Conservation (phyloP, 2,113 vertebrate genomes). For the Desmodus rotundus region DNA sequence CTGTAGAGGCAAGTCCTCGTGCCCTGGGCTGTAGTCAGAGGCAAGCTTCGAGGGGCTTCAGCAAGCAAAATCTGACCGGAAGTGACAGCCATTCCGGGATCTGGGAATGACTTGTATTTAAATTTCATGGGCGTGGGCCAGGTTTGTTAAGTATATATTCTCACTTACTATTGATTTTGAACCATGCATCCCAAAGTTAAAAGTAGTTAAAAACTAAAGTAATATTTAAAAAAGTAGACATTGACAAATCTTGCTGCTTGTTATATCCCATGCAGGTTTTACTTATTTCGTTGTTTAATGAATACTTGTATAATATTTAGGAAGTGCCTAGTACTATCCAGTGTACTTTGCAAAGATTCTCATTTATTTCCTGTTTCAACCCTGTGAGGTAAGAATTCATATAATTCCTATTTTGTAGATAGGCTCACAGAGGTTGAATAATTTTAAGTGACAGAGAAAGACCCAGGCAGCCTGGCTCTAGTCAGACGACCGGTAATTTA, state of each 20-base stretch:
- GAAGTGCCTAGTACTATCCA: neutral
- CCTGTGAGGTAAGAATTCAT: neutral
- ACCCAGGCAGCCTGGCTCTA: neutral
- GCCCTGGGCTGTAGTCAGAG: neutral
- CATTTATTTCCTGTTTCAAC: neutral
- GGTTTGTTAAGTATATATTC: neutral
- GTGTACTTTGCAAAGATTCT: neutral
- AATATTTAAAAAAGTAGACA: neutral
- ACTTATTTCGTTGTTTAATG: neutral
- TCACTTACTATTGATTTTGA: conserved; percentile 20
- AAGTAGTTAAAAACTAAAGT: neutral
- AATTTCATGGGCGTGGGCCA: neutral
- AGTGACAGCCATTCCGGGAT: neutral
- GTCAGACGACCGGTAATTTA: neutral
- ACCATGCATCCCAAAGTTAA: neutral
- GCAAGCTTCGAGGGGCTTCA: neutral
- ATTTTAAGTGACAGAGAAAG: conserved; percentile 1
- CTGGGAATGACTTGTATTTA: neutral
- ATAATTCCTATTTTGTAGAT: neutral
- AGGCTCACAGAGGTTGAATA: neutral
- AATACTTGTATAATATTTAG: neutral
- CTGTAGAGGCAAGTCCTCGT: neutral
- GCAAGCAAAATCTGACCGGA: neutral
- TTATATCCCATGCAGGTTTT: neutral
- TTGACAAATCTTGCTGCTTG: neutral